phyloP scores from a whole-genome alignment of 2,113 vertebrate genomes.

The Rafetus swinhoei region DNA sequence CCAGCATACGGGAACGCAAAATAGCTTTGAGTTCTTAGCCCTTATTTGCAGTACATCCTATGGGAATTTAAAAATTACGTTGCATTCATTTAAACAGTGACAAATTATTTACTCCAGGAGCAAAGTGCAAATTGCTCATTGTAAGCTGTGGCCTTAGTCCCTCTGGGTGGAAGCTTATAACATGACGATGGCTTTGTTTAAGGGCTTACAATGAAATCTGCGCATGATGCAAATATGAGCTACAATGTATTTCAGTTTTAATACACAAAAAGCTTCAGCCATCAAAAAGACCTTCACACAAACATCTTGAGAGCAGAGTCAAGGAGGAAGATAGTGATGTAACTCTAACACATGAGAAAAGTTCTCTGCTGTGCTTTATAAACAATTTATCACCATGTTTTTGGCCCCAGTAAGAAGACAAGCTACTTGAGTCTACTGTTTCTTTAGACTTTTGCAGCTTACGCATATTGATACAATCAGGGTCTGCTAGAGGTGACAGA shows the following conservation, averaged over 20 bases:
- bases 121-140: background rate
- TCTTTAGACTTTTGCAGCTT: background rate
- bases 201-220: slow-evolving; percentile 12
- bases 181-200: slow-evolving; percentile 49
- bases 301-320: slow-evolving; percentile 32
- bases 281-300: background rate
- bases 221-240: slow-evolving; percentile 37
- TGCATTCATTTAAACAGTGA: slow-evolving; percentile 42
- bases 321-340: slow-evolving; percentile 14
- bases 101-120: slow-evolving; percentile 34
- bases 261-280: slow-evolving; percentile 28
- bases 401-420: background rate
- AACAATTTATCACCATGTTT: slow-evolving; percentile 7
- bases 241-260: background rate
- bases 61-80: slow-evolving; percentile 18
- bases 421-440: slow-evolving; percentile 4
- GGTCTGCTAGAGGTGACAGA: background rate
- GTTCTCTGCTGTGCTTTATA: slow-evolving; percentile 4
- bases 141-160: slow-evolving; percentile 37
- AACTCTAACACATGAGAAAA: slow-evolving; percentile 28
- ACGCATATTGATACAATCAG: background rate
- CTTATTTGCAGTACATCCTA: slow-evolving; percentile 27
- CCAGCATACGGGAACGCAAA: background rate
- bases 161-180: slow-evolving; percentile 43
- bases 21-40: background rate